Evolutionary conservation across 2,888 invertebrate genomes (phyloP).

Genomic region (Monopis laevigella): DNA sequence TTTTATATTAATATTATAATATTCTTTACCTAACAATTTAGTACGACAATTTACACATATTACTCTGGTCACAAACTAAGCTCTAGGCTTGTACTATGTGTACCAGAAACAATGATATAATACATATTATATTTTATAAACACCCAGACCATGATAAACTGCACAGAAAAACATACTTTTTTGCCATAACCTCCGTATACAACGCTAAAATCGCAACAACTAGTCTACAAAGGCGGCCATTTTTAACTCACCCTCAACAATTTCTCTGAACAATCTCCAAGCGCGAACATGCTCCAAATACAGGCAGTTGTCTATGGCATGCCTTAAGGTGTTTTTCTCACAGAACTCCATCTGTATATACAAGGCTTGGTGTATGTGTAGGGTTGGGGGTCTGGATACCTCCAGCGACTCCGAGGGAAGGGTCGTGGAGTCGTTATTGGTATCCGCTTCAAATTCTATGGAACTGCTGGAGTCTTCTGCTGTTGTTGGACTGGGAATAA

Average conservation of each 20-base stretch:
- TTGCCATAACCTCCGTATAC: too few species aligned
- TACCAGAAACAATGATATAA: too few species aligned
- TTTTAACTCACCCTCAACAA: slow-evolving; percentile 75
- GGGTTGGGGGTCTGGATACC: slow-evolving; percentile 27
- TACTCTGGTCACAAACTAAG: too few species aligned
- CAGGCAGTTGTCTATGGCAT: slow-evolving; percentile 86
- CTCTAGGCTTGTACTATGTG: too few species aligned
- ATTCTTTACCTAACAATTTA: too few species aligned
- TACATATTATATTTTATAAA: too few species aligned
- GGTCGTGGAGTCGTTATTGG: slow-evolving; percentile 37
- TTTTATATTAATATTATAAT: too few species aligned
- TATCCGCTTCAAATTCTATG: slow-evolving; percentile 69
- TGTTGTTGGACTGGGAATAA: slow-evolving; percentile 33
- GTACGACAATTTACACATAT: too few species aligned
- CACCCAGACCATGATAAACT: too few species aligned
- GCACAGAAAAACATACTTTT: too few species aligned
- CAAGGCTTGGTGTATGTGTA: slow-evolving; percentile 69
- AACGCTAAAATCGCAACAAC: too few species aligned
- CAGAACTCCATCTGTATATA: slow-evolving; percentile 99
- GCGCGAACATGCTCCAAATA: slow-evolving; percentile 80
- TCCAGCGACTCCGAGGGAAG: slow-evolving; percentile 39
- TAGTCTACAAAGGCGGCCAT: too few species aligned
- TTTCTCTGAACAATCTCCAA: slow-evolving; percentile 95
- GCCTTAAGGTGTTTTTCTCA: slow-evolving; percentile 88
- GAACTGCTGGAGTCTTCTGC: slow-evolving; percentile 62